These are phyloP conservation scores for Acanthosepion esculentum DNA, from an alignment of 2,888 invertebrate genomes.

Conservation along the genomic window DNA sequence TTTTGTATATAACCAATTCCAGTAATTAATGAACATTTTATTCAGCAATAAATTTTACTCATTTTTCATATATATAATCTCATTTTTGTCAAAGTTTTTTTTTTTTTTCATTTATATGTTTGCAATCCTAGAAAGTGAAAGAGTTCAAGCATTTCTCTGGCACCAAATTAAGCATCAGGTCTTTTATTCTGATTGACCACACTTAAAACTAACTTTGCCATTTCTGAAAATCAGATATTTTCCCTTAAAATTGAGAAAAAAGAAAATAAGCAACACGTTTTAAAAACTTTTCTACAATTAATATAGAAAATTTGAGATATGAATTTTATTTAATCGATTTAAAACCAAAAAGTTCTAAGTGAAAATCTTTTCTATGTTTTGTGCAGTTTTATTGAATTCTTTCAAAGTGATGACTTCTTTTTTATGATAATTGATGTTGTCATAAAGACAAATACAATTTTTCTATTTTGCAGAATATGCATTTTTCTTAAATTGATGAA, in stretches of 20 bases:
- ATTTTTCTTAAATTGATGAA: neutral
- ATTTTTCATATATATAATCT: neutral
- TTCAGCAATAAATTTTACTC: neutral
- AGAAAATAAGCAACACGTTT: neutral
- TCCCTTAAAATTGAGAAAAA: neutral
- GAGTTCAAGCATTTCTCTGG: neutral
- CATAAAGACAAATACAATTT: conserved; percentile 16
- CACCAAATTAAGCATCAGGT: neutral
- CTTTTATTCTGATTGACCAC: neutral
- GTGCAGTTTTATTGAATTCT: neutral
- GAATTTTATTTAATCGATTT: neutral
- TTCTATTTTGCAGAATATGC: neutral
- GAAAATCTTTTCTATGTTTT: neutral
- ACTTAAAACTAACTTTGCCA: neutral
- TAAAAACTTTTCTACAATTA: neutral
- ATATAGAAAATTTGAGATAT: neutral
- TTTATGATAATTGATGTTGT: conserved; percentile 9
- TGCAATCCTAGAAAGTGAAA: neutral
- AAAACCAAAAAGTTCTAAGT: neutral
- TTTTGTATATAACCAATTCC: neutral
- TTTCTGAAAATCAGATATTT: neutral
- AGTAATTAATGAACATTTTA: neutral
- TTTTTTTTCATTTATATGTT: neutral
- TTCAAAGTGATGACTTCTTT: neutral
- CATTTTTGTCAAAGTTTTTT: neutral